A percentile compares a stretch with the other conserved stretches of the same genome.
These are phyloP conservation scores for Macquaria ambigua DNA, from an alignment of 2,113 vertebrate species.

Conservation along the genomic window DNA sequence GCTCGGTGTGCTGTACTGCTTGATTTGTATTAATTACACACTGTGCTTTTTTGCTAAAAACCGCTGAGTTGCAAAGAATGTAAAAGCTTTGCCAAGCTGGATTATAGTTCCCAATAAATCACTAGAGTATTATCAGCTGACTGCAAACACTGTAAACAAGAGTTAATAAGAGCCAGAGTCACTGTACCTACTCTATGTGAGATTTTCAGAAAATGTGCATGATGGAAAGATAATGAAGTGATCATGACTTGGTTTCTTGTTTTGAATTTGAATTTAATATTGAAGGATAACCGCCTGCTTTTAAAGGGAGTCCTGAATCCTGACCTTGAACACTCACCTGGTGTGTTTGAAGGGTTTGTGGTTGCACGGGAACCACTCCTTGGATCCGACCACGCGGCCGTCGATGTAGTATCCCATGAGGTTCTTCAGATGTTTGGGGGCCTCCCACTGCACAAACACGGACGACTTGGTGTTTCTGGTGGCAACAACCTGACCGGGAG, in stretches of 20 bases:
- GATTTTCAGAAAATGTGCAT: background rate
- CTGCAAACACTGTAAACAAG: background rate
- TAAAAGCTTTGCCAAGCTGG: background rate
- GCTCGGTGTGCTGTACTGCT: too few species aligned
- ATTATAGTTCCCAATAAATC: background rate
- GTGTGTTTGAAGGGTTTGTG: constrained; percentile 94
- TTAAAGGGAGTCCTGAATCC: background rate
- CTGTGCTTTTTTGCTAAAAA: too few species aligned
- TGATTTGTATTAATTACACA: too few species aligned
- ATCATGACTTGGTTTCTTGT: background rate
- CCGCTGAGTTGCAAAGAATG: background rate
- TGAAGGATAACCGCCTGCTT: too few species aligned
- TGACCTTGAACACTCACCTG: constrained; percentile 81
- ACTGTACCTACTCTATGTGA: background rate
- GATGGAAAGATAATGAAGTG: background rate
- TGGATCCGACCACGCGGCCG: constrained; percentile 88
- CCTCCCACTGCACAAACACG: constrained; percentile 94
- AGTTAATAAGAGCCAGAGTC: background rate
- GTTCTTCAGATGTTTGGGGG: constrained; percentile 87
- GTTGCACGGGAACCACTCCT: constrained; percentile 92
- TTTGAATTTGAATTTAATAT: too few species aligned
- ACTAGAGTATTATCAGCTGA: background rate
- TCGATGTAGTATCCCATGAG: constrained; percentile 97
- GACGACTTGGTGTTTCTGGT: constrained; percentile 95
- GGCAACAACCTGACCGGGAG: constrained; percentile 89